phyloP scores from a whole-genome alignment of 2,888 invertebrate genomes.

The Ametastegia equiseti region DNA sequence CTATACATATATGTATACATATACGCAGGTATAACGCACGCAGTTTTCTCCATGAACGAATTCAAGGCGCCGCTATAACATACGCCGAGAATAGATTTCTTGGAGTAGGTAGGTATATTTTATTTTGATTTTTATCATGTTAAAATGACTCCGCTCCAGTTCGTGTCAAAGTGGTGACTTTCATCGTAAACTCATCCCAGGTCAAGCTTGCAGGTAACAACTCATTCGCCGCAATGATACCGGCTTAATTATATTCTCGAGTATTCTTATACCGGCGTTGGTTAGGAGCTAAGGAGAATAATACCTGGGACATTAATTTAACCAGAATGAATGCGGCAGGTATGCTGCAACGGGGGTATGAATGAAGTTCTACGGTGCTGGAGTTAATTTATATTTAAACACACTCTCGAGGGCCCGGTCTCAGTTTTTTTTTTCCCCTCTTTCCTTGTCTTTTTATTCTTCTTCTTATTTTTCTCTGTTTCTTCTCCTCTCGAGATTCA shows the following conservation, averaged over 20 bases:
- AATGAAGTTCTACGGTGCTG: conserved; percentile 43
- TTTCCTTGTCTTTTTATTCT: no score
- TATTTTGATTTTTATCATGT: neutral
- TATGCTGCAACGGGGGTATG: conserved; percentile 39
- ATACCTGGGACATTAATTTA: conserved; percentile 45
- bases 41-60: neutral
- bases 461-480: no score
- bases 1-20: neutral
- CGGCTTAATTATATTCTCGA: conserved; percentile 34
- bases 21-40: neutral
- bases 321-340: conserved; percentile 44
- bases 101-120: neutral
- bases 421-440: neutral
- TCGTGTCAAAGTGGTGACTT: no score
- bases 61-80: neutral
- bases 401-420: neutral
- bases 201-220: conserved; percentile 22
- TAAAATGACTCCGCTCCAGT: conserved; percentile 7
- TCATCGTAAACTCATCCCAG: no score
- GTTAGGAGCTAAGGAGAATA: conserved; percentile 16
- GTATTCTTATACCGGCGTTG: neutral
- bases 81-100: no score
- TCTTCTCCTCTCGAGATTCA: conserved; percentile 43
- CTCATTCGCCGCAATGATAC: conserved; percentile 9
- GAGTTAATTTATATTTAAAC: conserved; percentile 47